Evolutionary conservation across 2,113 vertebrate species (phyloP).

Genomic region (Todiramphus chloris): DNA sequence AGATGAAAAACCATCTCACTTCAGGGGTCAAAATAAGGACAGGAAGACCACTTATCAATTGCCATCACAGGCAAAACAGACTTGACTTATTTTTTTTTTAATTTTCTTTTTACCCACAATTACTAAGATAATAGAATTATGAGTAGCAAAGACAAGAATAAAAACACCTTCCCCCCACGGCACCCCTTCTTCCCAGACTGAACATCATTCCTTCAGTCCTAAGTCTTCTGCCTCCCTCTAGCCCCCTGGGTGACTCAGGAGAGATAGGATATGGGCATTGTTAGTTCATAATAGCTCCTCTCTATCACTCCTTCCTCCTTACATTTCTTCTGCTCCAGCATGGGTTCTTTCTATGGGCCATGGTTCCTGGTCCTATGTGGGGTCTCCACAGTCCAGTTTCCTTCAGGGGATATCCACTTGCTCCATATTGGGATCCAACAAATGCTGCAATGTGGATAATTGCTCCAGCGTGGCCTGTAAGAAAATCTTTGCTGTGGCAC

Average conservation of each 20-base stretch:
- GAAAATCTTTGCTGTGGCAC: neutral
- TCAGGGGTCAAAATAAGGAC: neutral
- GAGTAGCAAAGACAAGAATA: neutral
- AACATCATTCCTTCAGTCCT: neutral
- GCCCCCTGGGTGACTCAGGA: fast-evolving
- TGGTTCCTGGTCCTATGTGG: neutral
- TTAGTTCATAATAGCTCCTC: neutral
- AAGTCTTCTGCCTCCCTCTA: neutral
- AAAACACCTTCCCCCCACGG: neutral
- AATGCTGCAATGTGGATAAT: neutral
- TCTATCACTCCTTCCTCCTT: neutral
- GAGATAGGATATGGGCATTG: neutral
- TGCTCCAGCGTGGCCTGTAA: neutral
- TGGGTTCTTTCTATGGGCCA: neutral
- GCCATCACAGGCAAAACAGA: neutral
- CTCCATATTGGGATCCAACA: neutral
- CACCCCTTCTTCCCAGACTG: neutral
- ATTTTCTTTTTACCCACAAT: neutral
- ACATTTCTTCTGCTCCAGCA: fast-evolving
- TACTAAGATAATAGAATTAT: neutral
- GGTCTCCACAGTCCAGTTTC: neutral
- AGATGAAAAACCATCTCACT: fast-evolving
- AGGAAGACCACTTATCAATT: neutral
- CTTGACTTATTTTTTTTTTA: neutral
- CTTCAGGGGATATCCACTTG: neutral